Evolutionary conservation across 1,140 invertebrate species (phyloP), one percentile per base, ranked within the genome.

Genomic region (Anthonomus grandis): DNA sequence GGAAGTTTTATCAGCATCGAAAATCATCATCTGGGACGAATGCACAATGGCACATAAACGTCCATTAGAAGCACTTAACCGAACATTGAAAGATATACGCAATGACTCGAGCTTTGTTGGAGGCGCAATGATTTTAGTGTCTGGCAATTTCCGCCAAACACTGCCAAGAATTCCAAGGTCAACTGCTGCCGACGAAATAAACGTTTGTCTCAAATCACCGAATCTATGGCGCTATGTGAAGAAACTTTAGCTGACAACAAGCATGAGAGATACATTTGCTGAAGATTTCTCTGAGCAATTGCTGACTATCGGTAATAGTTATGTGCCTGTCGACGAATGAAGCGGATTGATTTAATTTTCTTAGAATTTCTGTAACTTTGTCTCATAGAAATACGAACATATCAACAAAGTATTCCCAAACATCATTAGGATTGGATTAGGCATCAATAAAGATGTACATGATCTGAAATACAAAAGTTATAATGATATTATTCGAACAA

Each of bases 191-290:
- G 71, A 76, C 67, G 67, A 74, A 60, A 55, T 77, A 0, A 73
- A 75, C 50, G 70, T 71, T 48, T 78, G 69, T 63, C 64, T 78
- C 23, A 78, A 77, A 68, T 62, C 62, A 62, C 76, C 74, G 19
- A 13, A 9, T 55, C 63, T 77, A 49, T 76, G 74, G 70, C 56
- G 52, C 57, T 56, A 66, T 60, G 66, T 73, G 57, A 52, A 70
- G 52, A 70, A 34, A 65, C n/a, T 75, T 34, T 45, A 59, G 13
- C 63, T 75, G 10, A 66, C 44, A 6, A 47, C 21, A 24, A 47
- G 4, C 15, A 47, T 47, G 44, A 22, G 44, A 31, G 61, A 67
- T 60, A 36, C 52, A 59, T 60, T 41, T 8, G 60, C 59, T 38
- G 38, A 58, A 59, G 45, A 17, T 44, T 70, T 71, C 44, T 64